Evolutionary conservation across 2,888 invertebrate genomes (phyloP), one percentile per base, ranked within the genome.

Genomic region (Zygogramma bicolorata): DNA sequence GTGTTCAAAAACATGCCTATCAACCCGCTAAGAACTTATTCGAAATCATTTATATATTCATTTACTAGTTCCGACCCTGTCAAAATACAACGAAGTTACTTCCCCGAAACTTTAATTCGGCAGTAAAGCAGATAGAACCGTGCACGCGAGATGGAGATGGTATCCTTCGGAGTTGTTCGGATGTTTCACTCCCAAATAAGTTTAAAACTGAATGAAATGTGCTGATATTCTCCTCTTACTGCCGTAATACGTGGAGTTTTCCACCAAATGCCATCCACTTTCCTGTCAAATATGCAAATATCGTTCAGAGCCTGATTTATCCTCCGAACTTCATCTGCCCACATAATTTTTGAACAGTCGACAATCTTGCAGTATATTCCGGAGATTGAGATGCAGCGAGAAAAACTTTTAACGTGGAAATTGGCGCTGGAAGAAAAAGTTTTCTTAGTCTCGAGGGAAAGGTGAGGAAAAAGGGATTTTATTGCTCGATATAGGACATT

Each of bases 241-340:
- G 25, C 27, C 5, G 27, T 53, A 53, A 25, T 27, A 53, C 53
- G 22, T 27, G 53, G 25, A 62, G 29, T 42, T 62, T 62, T 42
- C n/a, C 42, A 25, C 15, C 27, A 42, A 42, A 42, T 62, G 62
- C 18, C 42, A 62, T 42, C n/a, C 29, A 62, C 42, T 62, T 62
- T 62, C 42, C 46, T 62, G 62, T 62, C 62, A 42, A 42, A 42
- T 53, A 62, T 62, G 46, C 62, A 42, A 62, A 62, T 62, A 42
- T 27, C 4, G 53, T 53, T 25, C 2, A 27, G 27, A 8, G 53
- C 13, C 53, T 27, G 25, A 25, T 53, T 53, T 53, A 53, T 53
- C 25, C 27, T 53, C 4, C 53, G n/a, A 25, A 22, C 46, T 46
- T 46, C 46, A 4, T 38, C 38, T 38, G 38, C 38, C 46, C 46